Percentiles rank a stretch among this genome's conserved stretches.
Conservation (phyloP, 2,113 vertebrate genomes). For the Ciconia boyciana region DNA sequence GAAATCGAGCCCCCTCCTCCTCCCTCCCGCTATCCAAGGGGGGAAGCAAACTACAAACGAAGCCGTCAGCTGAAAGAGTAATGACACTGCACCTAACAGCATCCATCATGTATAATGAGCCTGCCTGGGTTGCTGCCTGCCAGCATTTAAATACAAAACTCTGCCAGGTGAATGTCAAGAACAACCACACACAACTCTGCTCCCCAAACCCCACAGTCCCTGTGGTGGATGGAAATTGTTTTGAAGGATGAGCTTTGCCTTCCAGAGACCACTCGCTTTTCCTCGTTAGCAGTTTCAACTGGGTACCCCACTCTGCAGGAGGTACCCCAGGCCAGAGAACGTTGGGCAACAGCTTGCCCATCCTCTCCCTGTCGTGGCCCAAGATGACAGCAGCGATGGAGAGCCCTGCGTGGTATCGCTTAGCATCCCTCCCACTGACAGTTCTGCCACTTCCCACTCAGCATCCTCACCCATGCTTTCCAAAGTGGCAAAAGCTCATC, state of each 20-base stretch:
- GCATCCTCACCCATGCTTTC: background rate
- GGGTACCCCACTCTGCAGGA: background rate
- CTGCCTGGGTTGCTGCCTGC: background rate
- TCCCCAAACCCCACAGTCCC: background rate
- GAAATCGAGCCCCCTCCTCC: slow-evolving; percentile 24
- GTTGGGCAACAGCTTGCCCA: background rate
- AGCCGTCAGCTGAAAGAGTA: background rate
- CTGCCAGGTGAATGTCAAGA: background rate
- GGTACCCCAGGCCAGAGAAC: background rate
- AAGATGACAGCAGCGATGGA: background rate
- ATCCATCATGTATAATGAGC: slow-evolving; percentile 25
- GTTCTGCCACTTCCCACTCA: background rate
- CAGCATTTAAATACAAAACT: background rate
- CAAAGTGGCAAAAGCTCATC: background rate
- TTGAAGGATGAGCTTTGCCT: background rate
- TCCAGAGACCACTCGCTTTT: background rate
- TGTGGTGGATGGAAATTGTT: background rate
- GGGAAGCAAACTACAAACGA: background rate
- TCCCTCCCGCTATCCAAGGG: background rate
- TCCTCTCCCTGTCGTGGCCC: background rate
- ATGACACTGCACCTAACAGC: background rate
- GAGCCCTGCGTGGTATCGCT: fast-evolving
- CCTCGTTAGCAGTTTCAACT: background rate
- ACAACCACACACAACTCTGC: background rate
- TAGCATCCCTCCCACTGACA: background rate